phyloP scores from a whole-genome alignment of 2,113 vertebrate genomes.

The Notarius lentiginosus region DNA sequence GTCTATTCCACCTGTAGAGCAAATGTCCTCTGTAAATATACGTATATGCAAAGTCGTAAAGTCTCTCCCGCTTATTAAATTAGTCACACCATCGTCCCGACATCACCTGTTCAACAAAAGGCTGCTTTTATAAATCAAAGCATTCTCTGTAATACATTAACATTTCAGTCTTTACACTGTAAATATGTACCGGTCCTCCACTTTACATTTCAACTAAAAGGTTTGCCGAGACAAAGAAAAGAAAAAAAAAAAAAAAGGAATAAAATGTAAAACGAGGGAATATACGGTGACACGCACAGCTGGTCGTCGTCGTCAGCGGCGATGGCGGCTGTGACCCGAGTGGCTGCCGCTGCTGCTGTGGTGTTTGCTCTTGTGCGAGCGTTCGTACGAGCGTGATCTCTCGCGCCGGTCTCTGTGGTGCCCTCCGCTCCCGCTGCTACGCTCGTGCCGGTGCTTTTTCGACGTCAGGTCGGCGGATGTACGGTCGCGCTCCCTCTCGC shows the following conservation, averaged over 20 bases:
- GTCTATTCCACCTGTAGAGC: constrained; percentile 76
- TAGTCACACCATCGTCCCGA: constrained; percentile 44
- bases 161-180: constrained; percentile 76
- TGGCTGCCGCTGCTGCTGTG: constrained; percentile 81
- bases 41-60: constrained; percentile 78
- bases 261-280: constrained; percentile 25
- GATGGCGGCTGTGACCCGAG: constrained; percentile 89
- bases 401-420: constrained; percentile 90
- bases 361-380: constrained; percentile 94
- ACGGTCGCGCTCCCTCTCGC: constrained; percentile 75
- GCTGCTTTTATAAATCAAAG: constrained; percentile 80
- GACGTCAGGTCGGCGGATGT: constrained; percentile 71
- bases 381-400: constrained; percentile 90
- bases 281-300: constrained; percentile 34
- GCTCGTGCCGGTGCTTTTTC: constrained; percentile 95
- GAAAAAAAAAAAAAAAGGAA: constrained; percentile 31
- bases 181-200: constrained; percentile 74
- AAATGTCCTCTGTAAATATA: constrained; percentile 76
- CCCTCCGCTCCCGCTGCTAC: constrained; percentile 62
- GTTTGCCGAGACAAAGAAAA: constrained; percentile 22
- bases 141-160: constrained; percentile 72
- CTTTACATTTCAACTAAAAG: constrained; percentile 67
- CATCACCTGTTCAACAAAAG: constrained; percentile 62
- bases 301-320: constrained; percentile 74
- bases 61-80: constrained; percentile 69